Evolutionary conservation across 1,140 invertebrate genomes (phyloP).

Genomic region (Lordiphosa collinella): DNA sequence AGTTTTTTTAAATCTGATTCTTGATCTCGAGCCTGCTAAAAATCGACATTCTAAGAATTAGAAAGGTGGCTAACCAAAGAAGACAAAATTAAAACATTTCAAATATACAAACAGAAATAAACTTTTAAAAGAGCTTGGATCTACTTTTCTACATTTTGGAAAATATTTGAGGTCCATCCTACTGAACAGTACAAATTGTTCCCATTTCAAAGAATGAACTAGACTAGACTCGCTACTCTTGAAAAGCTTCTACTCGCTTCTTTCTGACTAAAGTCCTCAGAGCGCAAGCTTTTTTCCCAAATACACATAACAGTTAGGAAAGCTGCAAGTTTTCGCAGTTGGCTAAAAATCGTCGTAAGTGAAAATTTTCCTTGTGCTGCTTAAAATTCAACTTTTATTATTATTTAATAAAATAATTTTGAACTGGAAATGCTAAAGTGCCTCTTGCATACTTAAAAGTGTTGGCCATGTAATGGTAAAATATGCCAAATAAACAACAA

Average conservation of each 20-base stretch:
- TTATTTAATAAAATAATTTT: slow-evolving; percentile 30
- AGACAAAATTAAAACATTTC: too few relatives aligned
- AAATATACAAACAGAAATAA: too few relatives aligned
- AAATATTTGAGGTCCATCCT: too few relatives aligned
- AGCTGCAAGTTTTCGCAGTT: slow-evolving; percentile 74
- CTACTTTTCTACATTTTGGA: too few relatives aligned
- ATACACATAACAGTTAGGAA: slow-evolving; percentile 75
- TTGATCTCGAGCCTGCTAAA: too few relatives aligned
- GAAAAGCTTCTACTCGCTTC: slow-evolving; percentile 45
- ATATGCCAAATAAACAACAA: neutral
- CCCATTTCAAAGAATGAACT: too few relatives aligned
- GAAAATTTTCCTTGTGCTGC: slow-evolving; percentile 66
- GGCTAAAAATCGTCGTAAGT: slow-evolving; percentile 74
- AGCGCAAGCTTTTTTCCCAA: slow-evolving; percentile 59
- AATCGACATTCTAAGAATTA: too few relatives aligned
- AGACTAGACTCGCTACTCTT: too few relatives aligned
- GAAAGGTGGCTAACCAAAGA: too few relatives aligned
- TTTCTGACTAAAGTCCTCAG: slow-evolving; percentile 13
- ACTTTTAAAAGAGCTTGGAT: too few relatives aligned
- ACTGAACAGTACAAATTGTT: too few relatives aligned
- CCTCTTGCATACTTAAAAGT: neutral
- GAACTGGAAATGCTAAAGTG: neutral
- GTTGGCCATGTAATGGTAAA: slow-evolving; percentile 8
- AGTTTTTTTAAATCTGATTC: too few relatives aligned
- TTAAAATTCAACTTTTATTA: slow-evolving; percentile 45